Evolutionary conservation across 2,797 vertebrate species (phyloP).

Genomic region (Denticeps clupeoides): DNA sequence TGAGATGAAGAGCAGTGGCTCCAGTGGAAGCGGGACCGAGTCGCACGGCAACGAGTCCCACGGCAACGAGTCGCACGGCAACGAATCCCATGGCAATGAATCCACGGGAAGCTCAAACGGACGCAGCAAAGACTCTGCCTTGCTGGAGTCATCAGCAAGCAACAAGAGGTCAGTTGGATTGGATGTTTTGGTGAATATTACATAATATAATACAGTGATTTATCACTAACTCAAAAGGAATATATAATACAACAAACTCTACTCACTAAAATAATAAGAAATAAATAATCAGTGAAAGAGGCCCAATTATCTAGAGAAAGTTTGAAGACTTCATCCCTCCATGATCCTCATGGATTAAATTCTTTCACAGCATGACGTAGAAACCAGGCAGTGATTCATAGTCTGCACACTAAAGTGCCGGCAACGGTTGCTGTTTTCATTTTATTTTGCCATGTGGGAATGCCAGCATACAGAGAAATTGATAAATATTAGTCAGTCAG

Average conservation of each 20-base stretch:
- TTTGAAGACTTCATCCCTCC: too few relatives aligned
- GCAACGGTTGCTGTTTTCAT: constrained; percentile 5
- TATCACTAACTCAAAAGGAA: neutral
- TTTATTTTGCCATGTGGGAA: too few relatives aligned
- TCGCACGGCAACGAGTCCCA: constrained; percentile 60
- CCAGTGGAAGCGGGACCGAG: constrained; percentile 67
- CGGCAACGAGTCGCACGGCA: constrained; percentile 61
- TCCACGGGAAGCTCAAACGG: constrained; percentile 58
- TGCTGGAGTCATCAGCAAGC: constrained; percentile 64
- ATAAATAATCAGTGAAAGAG: too few relatives aligned
- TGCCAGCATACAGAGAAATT: too few relatives aligned
- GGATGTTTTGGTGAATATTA: neutral
- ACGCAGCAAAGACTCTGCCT: constrained; percentile 69
- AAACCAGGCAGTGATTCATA: constrained; percentile 5
- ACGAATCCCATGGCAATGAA: constrained; percentile 59
- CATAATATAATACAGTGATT: too few relatives aligned
- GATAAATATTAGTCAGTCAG: too few relatives aligned
- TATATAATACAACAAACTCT: constrained; percentile 6
- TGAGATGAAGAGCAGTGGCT: constrained; percentile 79
- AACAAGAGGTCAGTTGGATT: constrained; percentile 64
- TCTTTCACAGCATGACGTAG: constrained; percentile 3
- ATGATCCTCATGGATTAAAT: neutral
- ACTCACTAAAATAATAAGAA: too few relatives aligned
- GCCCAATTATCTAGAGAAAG: too few relatives aligned
- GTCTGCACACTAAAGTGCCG: neutral